phyloP scores from a whole-genome alignment of 2,113 vertebrate species.

The Leucopternis melanops region DNA sequence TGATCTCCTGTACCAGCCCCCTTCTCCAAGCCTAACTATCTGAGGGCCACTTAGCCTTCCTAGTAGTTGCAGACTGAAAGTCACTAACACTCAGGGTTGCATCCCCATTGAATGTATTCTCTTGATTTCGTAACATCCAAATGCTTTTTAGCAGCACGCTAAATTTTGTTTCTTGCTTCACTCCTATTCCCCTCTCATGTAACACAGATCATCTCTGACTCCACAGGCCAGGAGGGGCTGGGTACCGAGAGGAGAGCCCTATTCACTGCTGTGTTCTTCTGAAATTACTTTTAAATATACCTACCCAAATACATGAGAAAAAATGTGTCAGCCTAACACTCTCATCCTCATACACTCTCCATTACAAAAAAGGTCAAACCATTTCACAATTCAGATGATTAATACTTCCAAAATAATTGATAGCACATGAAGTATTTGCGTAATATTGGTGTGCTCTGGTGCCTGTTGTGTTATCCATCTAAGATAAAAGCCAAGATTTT shows the following conservation, averaged over 20 bases:
- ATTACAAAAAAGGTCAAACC: slow-evolving; percentile 3
- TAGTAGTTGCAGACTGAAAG: neutral
- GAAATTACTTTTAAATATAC: neutral
- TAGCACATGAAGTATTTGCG: slow-evolving; percentile 58
- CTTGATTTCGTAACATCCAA: neutral
- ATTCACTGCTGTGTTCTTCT: neutral
- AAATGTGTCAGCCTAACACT: neutral
- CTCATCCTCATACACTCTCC: neutral
- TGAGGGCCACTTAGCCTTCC: neutral
- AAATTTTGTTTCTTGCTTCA: neutral
- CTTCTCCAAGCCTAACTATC: neutral
- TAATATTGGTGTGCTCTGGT: slow-evolving; percentile 45
- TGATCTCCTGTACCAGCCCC: neutral
- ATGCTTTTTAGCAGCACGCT: neutral
- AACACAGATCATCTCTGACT: neutral
- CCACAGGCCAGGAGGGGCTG: neutral
- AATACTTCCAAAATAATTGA: slow-evolving; percentile 54
- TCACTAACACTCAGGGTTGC: neutral
- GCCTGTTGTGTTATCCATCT: slow-evolving; percentile 50
- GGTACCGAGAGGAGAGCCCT: neutral
- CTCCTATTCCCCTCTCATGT: neutral
- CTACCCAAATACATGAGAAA: neutral
- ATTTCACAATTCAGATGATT: slow-evolving; percentile 55
- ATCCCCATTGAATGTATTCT: neutral
- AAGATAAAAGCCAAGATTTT: slow-evolving; percentile 48